These are phyloP conservation scores for Hypselothyrea guttata DNA, from an alignment of 2,888 invertebrate genomes.

Conservation along the genomic window DNA sequence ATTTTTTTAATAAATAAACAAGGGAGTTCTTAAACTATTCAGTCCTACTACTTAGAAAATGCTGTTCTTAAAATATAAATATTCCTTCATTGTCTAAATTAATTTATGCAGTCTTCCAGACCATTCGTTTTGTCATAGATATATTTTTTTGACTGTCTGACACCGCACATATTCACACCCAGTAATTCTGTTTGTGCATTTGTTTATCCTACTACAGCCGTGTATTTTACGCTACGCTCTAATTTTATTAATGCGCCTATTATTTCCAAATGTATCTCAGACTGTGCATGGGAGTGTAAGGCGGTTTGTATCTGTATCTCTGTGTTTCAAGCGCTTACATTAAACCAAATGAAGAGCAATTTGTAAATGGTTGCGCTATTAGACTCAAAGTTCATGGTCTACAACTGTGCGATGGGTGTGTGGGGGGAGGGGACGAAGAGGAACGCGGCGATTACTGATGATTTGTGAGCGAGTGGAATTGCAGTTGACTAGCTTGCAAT, in stretches of 20 bases:
- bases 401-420: conserved; percentile 2
- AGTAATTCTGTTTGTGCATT: background rate
- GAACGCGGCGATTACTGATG: conserved; percentile 9
- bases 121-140: conserved; percentile 1
- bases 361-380: conserved; percentile 22
- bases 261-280: conserved; percentile 17
- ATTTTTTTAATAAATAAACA: too few relatives aligned
- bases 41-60: too few relatives aligned
- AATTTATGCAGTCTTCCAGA: conserved; percentile 6
- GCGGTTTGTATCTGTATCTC: conserved; percentile 5
- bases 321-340: conserved; percentile 7
- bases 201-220: conserved; percentile 22
- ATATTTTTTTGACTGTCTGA: background rate
- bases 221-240: conserved; percentile 27
- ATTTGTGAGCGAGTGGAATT: conserved; percentile 28
- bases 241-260: conserved; percentile 46
- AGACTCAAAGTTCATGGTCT: conserved; percentile 31
- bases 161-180: too few relatives aligned
- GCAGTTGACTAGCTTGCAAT: conserved; percentile 31
- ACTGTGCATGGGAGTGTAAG: background rate
- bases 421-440: background rate
- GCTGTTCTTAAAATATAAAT: too few relatives aligned
- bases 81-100: background rate
- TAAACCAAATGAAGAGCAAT: conserved; percentile 26
- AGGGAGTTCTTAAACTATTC: too few relatives aligned